phyloP scores from a whole-genome alignment of 2,797 vertebrate genomes.

The Novumbra hubbsi region DNA sequence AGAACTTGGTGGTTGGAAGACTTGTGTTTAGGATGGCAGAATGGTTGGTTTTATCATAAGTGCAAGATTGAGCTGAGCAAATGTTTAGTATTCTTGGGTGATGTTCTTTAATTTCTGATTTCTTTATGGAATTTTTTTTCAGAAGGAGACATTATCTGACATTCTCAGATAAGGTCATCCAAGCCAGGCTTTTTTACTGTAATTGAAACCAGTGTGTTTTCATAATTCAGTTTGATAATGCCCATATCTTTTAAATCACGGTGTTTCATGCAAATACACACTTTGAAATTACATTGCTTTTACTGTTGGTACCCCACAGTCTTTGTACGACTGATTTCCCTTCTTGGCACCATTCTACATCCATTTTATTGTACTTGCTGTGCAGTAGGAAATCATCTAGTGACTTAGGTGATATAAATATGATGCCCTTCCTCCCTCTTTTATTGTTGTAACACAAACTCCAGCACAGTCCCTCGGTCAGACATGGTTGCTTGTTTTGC shows the following conservation, averaged over 20 bases:
- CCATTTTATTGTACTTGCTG: background rate
- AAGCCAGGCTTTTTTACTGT: background rate
- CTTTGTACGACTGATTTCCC: background rate
- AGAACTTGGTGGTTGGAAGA: conserved; percentile 14
- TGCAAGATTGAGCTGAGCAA: background rate
- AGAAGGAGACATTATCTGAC: too few species aligned
- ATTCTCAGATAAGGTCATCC: background rate
- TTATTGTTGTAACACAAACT: conserved; percentile 14
- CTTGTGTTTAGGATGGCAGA: conserved; percentile 17
- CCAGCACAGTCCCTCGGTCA: conserved; percentile 1
- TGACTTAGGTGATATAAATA: conserved; percentile 34
- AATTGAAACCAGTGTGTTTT: background rate
- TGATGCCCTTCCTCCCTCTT: conserved; percentile 43
- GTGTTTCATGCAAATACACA: background rate
- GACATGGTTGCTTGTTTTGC: conserved; percentile 42
- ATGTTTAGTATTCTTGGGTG: background rate
- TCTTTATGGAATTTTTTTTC: background rate
- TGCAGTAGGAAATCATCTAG: conserved; percentile 27
- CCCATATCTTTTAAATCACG: background rate
- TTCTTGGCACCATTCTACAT: background rate
- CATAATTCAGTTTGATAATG: background rate
- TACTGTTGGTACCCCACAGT: background rate
- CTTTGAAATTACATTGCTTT: background rate
- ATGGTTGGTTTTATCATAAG: conserved; percentile 1
- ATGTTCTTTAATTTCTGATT: background rate